phyloP scores from a whole-genome alignment of 2,888 invertebrate species.

The Tiphia femorata region DNA sequence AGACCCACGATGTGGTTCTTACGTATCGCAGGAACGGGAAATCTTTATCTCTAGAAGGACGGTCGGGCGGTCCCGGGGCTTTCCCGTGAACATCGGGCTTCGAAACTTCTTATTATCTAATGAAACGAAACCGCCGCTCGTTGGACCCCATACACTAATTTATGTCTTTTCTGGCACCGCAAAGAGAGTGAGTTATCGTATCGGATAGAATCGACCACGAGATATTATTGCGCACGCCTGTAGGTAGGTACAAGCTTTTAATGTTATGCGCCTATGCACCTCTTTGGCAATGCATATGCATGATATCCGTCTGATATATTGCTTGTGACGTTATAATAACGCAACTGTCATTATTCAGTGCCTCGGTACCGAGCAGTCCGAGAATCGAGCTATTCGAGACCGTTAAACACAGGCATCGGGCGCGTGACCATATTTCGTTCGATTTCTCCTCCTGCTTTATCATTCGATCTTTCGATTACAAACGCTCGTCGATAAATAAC shows the following conservation, averaged over 20 bases:
- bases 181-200: no score
- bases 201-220: no score
- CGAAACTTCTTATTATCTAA: no score
- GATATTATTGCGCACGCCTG: no score
- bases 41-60: no score
- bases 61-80: no score
- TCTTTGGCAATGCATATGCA: constrained; percentile 55
- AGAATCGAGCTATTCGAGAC: constrained; percentile 4
- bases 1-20: no score
- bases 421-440: constrained; percentile 29
- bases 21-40: no score
- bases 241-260: constrained; percentile 36
- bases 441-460: constrained; percentile 28
- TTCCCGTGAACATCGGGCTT: no score
- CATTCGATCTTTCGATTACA: constrained; percentile 22
- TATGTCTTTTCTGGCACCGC: no score
- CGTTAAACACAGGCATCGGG: constrained; percentile 36
- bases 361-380: constrained; percentile 6
- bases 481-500: constrained; percentile 33
- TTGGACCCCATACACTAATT: no score
- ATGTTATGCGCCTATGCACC: constrained; percentile 43
- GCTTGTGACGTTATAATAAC: constrained; percentile 63
- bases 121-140: no score
- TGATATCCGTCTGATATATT: constrained; percentile 57
- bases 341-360: constrained; percentile 59